Conservation (phyloP, 2,888 invertebrate species). For the Thecocarcelia acutangulata region DNA sequence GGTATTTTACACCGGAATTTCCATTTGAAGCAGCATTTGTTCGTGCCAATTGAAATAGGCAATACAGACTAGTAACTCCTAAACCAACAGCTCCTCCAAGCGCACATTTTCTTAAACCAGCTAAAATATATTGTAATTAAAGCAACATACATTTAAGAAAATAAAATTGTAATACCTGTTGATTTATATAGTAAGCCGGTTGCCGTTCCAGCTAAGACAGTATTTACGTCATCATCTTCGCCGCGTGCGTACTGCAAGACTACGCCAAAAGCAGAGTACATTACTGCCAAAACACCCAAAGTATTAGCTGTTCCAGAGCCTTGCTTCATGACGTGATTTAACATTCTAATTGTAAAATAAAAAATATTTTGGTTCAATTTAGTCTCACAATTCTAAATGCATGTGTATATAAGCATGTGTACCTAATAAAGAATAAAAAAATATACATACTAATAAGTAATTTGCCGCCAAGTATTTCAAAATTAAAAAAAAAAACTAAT, state of each 20-base stretch:
- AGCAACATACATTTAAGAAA: neutral
- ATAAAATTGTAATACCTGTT: conserved; percentile 83
- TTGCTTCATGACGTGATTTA: conserved; percentile 97
- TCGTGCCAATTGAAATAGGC: conserved; percentile 78
- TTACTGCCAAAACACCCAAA: conserved; percentile 94
- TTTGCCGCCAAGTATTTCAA: too few species aligned
- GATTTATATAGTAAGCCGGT: conserved; percentile 96
- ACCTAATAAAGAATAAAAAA: too few species aligned
- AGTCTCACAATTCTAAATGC: too few species aligned
- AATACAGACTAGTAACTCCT: conserved; percentile 89
- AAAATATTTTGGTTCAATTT: neutral
- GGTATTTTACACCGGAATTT: conserved; percentile 74
- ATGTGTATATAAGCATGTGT: too few species aligned
- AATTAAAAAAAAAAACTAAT: too few species aligned
- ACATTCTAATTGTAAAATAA: conserved; percentile 83
- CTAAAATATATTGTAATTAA: conserved; percentile 81
- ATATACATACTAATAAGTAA: too few species aligned
- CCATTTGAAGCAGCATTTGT: conserved; percentile 74
- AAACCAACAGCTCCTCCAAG: conserved; percentile 93
- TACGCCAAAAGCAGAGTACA: conserved; percentile 97
- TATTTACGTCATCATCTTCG: conserved; percentile 95
- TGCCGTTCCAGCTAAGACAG: conserved; percentile 91
- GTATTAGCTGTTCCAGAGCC: conserved; percentile 95
- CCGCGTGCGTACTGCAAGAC: conserved; percentile 92
- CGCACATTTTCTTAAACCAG: conserved; percentile 91